phyloP scores from a whole-genome alignment of 2,888 invertebrate species.

The Tinea trinotella region DNA sequence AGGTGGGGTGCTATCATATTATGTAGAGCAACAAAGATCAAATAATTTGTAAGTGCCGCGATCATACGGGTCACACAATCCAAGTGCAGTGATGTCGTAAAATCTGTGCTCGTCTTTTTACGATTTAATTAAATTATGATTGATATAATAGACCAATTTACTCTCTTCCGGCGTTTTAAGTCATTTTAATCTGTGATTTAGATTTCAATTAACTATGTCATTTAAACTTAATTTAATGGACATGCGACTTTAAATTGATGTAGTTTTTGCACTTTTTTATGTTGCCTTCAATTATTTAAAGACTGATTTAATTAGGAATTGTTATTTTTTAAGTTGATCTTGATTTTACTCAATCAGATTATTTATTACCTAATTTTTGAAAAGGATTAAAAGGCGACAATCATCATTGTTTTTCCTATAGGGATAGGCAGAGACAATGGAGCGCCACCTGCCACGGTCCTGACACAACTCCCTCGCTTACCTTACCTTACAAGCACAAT shows the following conservation, averaged over 20 bases:
- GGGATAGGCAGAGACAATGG: too few relatives aligned
- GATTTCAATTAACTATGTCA: conserved; percentile 12
- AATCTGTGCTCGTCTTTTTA: not conserved
- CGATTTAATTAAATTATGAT: conserved; percentile 38
- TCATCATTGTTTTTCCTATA: too few relatives aligned
- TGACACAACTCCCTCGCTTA: too few relatives aligned
- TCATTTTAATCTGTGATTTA: conserved; percentile 15
- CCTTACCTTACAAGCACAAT: too few relatives aligned
- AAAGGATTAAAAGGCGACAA: too few relatives aligned
- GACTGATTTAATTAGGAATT: not conserved
- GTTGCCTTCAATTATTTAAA: not conserved
- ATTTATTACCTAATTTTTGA: not conserved
- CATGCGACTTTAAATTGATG: not conserved
- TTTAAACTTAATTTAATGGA: not conserved
- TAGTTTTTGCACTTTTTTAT: not conserved
- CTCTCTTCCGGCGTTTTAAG: conserved; percentile 36
- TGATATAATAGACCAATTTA: conserved; percentile 44
- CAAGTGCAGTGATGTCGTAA: not conserved
- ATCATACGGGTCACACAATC: not conserved
- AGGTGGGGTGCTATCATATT: too few relatives aligned
- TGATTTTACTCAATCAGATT: not conserved
- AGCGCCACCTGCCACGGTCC: too few relatives aligned
- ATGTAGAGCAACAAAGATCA: too few relatives aligned
- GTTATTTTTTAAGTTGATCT: not conserved
- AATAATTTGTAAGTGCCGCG: too few relatives aligned